Percentiles rank a stretch among this genome's conserved stretches.
Conservation (phyloP, 2,797 vertebrate species). For the Bradypus variegatus region DNA sequence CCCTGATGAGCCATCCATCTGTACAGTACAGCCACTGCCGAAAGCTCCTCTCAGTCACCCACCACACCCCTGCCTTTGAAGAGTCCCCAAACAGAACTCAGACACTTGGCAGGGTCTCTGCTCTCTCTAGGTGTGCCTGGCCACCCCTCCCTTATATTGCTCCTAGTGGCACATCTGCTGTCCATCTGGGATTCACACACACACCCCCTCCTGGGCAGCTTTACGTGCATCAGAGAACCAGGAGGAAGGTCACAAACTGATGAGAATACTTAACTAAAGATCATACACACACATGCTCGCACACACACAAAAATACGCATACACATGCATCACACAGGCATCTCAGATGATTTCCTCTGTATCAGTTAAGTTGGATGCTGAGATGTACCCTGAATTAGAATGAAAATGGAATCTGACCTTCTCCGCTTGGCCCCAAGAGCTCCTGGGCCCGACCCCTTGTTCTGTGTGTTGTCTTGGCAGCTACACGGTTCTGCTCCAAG, state of each 20-base stretch:
- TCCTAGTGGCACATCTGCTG: accelerated
- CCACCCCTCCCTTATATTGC: not conserved
- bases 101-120: accelerated
- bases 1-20: not conserved
- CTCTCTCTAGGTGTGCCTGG: not conserved
- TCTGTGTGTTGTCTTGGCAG: not conserved
- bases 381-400: not conserved
- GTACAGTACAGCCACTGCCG: not conserved
- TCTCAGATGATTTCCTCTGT: not conserved
- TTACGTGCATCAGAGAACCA: not conserved
- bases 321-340: accelerated
- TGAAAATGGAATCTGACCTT: not conserved
- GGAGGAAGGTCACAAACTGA: not conserved
- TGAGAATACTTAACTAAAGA: not conserved
- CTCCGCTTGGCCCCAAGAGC: not conserved
- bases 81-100: not conserved
- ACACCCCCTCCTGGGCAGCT: not conserved
- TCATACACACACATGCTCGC: accelerated
- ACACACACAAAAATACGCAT: accelerated
- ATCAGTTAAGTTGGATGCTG: not conserved
- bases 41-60: not conserved
- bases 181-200: not conserved
- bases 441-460: not conserved
- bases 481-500: not conserved
- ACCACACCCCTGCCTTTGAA: not conserved